Percentiles rank a stretch among this genome's conserved stretches.
Evolutionary conservation across 2,888 invertebrate genomes (phyloP).

Genomic region (Lasiommata megera): DNA sequence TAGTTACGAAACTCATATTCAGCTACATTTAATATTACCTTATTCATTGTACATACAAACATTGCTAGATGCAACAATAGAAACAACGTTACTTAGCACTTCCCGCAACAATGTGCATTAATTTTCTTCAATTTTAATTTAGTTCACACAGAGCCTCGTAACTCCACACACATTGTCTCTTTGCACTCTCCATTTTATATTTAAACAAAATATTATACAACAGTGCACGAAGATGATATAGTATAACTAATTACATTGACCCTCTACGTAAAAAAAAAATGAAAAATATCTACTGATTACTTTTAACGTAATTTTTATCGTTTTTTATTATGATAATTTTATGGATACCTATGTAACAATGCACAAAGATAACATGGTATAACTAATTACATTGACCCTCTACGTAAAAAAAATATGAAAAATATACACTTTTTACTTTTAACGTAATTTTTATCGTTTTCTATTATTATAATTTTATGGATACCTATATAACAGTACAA

Average conservation of each 20-base stretch:
- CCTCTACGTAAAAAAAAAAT: too few species aligned
- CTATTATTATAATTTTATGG: too few species aligned
- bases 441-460: too few species aligned
- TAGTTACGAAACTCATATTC: too few species aligned
- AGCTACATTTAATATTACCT: background rate
- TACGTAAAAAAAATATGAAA: too few species aligned
- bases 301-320: too few species aligned
- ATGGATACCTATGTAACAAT: too few species aligned
- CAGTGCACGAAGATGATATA: background rate
- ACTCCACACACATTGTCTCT: slow-evolving; percentile 18
- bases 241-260: background rate
- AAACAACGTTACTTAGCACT: slow-evolving; percentile 6
- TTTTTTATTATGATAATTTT: too few species aligned
- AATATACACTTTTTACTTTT: too few species aligned
- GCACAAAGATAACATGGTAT: too few species aligned
- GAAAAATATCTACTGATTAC: too few species aligned
- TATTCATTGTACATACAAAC: background rate
- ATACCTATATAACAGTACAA: background rate
- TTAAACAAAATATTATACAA: background rate
- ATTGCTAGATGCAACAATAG: background rate
- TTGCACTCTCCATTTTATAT: slow-evolving; percentile 6
- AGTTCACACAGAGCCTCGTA: slow-evolving; percentile 41
- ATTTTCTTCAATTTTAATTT: slow-evolving; percentile 53
- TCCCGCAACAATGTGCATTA: slow-evolving; percentile 40
- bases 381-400: too few species aligned